A percentile compares a stretch with the other conserved stretches of the same genome.
These are phyloP conservation scores for Rhincodon typus DNA, from an alignment of 2,797 vertebrate genomes.

Conservation along the genomic window DNA sequence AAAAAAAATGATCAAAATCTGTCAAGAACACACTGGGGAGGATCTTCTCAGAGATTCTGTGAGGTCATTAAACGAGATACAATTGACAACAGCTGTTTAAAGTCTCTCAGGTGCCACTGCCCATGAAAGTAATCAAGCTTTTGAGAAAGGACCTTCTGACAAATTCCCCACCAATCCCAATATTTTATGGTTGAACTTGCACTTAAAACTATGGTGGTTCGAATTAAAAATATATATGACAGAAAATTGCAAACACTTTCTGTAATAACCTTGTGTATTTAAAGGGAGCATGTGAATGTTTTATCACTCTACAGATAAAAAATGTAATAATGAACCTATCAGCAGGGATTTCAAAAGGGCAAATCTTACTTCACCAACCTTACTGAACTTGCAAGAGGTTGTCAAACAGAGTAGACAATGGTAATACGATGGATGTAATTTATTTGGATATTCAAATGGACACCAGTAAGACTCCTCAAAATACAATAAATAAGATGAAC, in stretches of 20 bases:
- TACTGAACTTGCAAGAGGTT: not conserved
- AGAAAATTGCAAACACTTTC: not conserved
- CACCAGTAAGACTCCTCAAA: not conserved
- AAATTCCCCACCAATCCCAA: not conserved
- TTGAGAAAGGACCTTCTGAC: not conserved
- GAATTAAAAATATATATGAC: not conserved
- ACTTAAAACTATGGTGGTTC: not conserved
- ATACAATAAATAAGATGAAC: not conserved
- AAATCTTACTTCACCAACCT: not conserved
- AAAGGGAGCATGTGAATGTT: not conserved
- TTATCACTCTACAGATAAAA: not conserved
- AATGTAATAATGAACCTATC: too few relatives aligned
- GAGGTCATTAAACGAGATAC: not conserved
- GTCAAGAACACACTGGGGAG: not conserved
- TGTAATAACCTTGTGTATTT: not conserved
- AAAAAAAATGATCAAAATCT: slow-evolving; percentile 15
- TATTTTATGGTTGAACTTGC: not conserved
- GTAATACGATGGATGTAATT: not conserved
- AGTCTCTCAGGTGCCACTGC: not conserved
- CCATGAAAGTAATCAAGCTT: not conserved
- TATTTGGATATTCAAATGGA: not conserved
- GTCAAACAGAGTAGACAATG: not conserved
- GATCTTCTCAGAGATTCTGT: not conserved
- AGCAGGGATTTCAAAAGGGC: not conserved
- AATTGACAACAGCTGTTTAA: slow-evolving; percentile 12